phyloP scores from a whole-genome alignment of 1,140 invertebrate species.

The Ganaspis sp. region DNA sequence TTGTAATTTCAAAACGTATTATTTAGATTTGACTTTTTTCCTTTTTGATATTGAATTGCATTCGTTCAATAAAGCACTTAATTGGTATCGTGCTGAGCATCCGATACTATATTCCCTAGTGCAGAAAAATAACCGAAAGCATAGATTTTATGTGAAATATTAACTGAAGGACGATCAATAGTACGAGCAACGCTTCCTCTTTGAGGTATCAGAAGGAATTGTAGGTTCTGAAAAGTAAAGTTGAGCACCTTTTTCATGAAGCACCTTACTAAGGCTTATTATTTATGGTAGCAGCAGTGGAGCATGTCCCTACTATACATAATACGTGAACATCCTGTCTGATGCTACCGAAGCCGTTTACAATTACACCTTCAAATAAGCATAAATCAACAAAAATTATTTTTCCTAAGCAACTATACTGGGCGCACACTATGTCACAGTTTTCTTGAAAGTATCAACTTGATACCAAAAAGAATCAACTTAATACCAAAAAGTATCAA shows the following conservation, averaged over 20 bases:
- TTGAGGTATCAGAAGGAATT: neutral
- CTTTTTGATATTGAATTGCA: neutral
- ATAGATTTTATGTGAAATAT: neutral
- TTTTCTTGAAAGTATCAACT: too few species aligned
- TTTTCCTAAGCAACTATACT: neutral
- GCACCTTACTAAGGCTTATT: constrained; percentile 47
- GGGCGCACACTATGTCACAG: too few species aligned
- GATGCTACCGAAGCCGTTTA: constrained; percentile 17
- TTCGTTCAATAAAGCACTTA: neutral
- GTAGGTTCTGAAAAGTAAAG: constrained; percentile 20
- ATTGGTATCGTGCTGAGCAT: neutral
- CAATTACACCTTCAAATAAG: constrained; percentile 3
- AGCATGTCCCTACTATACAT: constrained; percentile 55
- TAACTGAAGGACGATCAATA: constrained; percentile 8
- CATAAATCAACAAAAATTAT: neutral
- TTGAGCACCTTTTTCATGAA: constrained; percentile 48
- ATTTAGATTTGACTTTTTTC: neutral
- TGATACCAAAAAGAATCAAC: too few species aligned
- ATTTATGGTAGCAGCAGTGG: constrained; percentile 60
- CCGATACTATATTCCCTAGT: neutral
- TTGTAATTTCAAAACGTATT: neutral
- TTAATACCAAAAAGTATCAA: too few species aligned
- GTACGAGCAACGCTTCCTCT: neutral
- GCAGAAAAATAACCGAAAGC: neutral
- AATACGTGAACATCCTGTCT: constrained; percentile 54